Conservation (phyloP, 2,888 invertebrate species). For the Kuschelorhynchus macadamiae region DNA sequence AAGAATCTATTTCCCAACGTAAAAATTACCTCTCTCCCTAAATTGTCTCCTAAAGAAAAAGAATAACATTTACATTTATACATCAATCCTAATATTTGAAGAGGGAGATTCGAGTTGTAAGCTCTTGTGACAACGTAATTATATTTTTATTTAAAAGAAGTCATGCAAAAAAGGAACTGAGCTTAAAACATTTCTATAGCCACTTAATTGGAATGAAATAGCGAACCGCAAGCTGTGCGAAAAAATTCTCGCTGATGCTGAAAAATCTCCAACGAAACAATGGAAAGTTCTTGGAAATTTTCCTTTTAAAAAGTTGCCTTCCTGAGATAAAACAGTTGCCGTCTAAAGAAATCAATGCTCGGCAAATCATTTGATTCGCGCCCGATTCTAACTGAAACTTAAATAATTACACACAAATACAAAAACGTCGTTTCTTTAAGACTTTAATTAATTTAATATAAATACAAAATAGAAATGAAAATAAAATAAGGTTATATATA, state of each 20-base stretch:
- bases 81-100: too few relatives aligned
- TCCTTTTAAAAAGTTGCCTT: constrained; percentile 38
- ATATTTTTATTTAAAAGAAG: constrained; percentile 25
- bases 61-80: too few relatives aligned
- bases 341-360: constrained; percentile 41
- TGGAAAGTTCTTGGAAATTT: constrained; percentile 40
- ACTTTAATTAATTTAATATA: too few relatives aligned
- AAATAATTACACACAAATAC: too few relatives aligned
- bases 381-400: background rate
- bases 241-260: constrained; percentile 48
- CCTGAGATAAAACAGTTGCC: constrained; percentile 41
- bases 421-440: too few relatives aligned
- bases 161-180: constrained; percentile 33
- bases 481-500: too few relatives aligned
- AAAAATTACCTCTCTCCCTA: too few relatives aligned
- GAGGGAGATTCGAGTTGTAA: background rate
- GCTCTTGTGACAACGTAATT: constrained; percentile 28
- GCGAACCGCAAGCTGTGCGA: constrained; percentile 49
- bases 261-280: constrained; percentile 46
- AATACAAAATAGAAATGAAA: too few relatives aligned
- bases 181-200: constrained; percentile 48
- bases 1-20: too few relatives aligned
- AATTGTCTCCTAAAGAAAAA: too few relatives aligned
- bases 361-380: constrained; percentile 13
- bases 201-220: constrained; percentile 52